Percentiles rank a stretch among this genome's conserved stretches.
Conservation (phyloP, 2,888 invertebrate genomes). For the Parascotia fuliginaria region DNA sequence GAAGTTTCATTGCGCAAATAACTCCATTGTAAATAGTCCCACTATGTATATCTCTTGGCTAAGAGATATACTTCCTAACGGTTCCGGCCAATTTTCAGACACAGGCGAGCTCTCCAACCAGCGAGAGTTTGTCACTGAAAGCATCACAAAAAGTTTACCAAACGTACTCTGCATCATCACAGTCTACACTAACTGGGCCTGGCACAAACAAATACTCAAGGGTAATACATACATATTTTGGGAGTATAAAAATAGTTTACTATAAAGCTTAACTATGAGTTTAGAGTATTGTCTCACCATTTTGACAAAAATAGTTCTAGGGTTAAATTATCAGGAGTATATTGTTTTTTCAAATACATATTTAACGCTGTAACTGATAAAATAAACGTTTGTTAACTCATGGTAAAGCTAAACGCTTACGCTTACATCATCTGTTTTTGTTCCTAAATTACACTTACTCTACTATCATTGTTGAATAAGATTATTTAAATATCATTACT, state of each 20-base stretch:
- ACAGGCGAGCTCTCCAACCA: slow-evolving; percentile 73
- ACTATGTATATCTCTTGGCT: background rate
- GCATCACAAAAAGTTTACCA: slow-evolving; percentile 81
- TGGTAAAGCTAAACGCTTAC: no score
- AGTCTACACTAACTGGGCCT: slow-evolving; percentile 67
- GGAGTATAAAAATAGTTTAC: slow-evolving; percentile 13
- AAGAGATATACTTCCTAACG: slow-evolving; percentile 1
- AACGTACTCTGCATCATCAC: slow-evolving; percentile 71
- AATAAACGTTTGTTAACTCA: no score
- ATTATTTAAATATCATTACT: background rate
- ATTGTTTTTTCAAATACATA: no score
- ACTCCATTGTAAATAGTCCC: slow-evolving; percentile 10
- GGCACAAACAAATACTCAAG: slow-evolving; percentile 71
- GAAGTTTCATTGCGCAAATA: slow-evolving; percentile 5
- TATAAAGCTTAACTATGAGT: no score
- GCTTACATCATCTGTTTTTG: slow-evolving; percentile 1
- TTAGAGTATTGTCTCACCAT: no score
- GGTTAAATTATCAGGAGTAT: no score
- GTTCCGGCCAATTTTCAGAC: slow-evolving; percentile 67
- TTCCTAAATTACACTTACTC: background rate
- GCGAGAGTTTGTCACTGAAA: slow-evolving; percentile 82
- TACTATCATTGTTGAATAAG: background rate
- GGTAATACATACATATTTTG: slow-evolving; percentile 64
- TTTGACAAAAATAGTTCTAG: no score
- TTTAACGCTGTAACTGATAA: no score